Evolutionary conservation across 2,888 invertebrate genomes (phyloP), one percentile per base, ranked within the genome.

Genomic region (Cerastoderma edule): DNA sequence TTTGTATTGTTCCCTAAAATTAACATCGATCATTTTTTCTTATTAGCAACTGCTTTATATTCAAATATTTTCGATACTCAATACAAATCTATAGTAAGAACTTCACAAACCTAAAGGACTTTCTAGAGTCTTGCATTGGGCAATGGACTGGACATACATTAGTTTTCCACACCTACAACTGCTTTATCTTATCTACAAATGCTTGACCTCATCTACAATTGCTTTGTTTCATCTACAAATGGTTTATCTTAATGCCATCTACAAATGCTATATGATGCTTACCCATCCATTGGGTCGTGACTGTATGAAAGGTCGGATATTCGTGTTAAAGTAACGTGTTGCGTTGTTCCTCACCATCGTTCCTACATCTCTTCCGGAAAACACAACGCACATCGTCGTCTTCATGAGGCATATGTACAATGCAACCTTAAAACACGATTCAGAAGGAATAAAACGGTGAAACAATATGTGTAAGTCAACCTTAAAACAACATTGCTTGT

Each of bases 231-330:
- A 16, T 10, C 39, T 39, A 39, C 10, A 39, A 39, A 10, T 8
- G 39, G 8, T 39, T 39, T 10, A 39, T 39, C 16, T 16, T 16
- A 16, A 39, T 10, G 39, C 39, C 8, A 39, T 39, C 8, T 10
- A 39, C 8, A 60, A n/a, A 35, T n/a, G 10, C 2, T 13, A 22
- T n/a, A 46, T 6, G 46, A 13, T 3, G 27, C 82, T 53, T 77
- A 82, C 82, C 82, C 82, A 82, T 60, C 82, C 79, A 44, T 79
- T 76, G 8, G 82, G 82, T 66, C 74, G 50, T 0, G 63, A 28
- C n/a, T 67, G 60, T n/a, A 82, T 72, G 50, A 66, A 82, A 1
- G 82, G 82, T 28, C 63, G 53, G n/a, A 82, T 66, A 16, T 50
- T 54, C 0, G 72, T 66, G 3, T 27, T 56, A 72, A 82, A 82